Evolutionary conservation across 2,888 invertebrate genomes (phyloP).

Genomic region (Mechanitis mazaeus): DNA sequence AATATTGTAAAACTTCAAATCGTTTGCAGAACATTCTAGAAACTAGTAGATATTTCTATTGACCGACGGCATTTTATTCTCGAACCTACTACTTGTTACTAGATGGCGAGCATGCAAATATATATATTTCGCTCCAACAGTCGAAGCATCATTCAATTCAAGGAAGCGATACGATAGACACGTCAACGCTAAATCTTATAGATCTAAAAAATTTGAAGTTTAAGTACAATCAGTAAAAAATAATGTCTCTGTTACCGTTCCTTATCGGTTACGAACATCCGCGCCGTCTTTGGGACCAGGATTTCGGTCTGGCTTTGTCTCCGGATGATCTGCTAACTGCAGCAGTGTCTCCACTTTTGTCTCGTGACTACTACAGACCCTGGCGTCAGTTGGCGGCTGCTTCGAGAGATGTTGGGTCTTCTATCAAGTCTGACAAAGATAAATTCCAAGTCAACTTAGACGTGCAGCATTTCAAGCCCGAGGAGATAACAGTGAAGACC

Average conservation of each 20-base stretch:
- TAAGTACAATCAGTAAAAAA: constrained; percentile 13
- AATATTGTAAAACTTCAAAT: too few species aligned
- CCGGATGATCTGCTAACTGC: constrained; percentile 54
- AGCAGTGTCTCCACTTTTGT: constrained; percentile 40
- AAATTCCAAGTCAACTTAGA: constrained; percentile 82
- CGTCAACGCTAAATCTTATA: too few species aligned
- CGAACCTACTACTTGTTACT: too few species aligned
- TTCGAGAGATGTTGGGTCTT: constrained; percentile 65
- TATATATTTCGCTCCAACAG: too few species aligned
- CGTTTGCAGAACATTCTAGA: too few species aligned
- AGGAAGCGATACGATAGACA: too few species aligned
- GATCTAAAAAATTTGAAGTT: too few species aligned
- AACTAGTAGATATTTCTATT: too few species aligned
- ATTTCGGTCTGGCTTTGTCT: constrained; percentile 57
- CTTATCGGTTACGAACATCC: constrained; percentile 41
- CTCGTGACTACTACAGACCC: constrained; percentile 49
- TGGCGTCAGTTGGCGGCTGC: constrained; percentile 59
- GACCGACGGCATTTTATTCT: too few species aligned
- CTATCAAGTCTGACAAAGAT: constrained; percentile 73
- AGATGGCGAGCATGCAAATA: too few species aligned
- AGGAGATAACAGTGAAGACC: constrained; percentile 84
- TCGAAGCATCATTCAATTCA: too few species aligned
- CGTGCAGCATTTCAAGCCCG: constrained; percentile 83
- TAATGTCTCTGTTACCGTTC: constrained; percentile 51
- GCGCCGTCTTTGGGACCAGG: constrained; percentile 50